A percentile compares a stretch with the other conserved stretches of the same genome.
phyloP scores from a whole-genome alignment of 35 echinoderm and acorn worm genomes.

The Patiria miniata region DNA sequence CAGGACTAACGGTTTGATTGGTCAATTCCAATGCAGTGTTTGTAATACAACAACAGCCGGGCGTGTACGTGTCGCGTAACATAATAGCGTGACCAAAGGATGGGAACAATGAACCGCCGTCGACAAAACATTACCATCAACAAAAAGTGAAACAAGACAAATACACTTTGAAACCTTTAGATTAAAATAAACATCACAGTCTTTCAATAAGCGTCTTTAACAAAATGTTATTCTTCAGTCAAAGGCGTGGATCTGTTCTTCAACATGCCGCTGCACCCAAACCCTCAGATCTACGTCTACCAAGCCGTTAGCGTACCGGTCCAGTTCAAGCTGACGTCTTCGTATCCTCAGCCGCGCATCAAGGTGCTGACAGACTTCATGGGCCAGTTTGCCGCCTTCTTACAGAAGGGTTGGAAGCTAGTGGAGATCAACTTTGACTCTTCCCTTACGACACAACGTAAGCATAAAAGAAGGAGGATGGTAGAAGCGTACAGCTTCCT shows the following conservation, averaged over 20 bases:
- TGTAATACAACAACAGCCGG: no score
- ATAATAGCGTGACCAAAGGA: no score
- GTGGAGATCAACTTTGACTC: conserved; percentile 62
- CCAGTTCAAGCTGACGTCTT: not conserved
- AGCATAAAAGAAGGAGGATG: not conserved
- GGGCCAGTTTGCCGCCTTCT: conserved; percentile 50
- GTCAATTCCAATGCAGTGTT: no score
- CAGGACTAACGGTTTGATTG: no score
- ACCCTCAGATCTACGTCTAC: conserved; percentile 48
- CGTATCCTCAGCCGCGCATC: not conserved
- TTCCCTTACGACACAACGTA: conserved; percentile 18
- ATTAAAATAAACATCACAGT: no score
- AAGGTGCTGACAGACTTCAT: conserved; percentile 36
- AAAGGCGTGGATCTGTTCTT: conserved; percentile 57
- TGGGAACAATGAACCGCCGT: no score
- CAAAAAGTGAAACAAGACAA: no score
- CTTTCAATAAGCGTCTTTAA: no score
- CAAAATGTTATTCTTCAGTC: not conserved
- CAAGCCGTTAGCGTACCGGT: conserved; percentile 54
- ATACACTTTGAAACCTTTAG: no score
- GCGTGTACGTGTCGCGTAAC: no score
- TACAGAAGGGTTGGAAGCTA: conserved; percentile 61
- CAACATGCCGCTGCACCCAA: conserved; percentile 53
- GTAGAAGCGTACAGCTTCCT: no score
- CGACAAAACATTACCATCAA: no score